phyloP scores from a whole-genome alignment of 2,797 vertebrate species.

The Eulemur albifrons region DNA sequence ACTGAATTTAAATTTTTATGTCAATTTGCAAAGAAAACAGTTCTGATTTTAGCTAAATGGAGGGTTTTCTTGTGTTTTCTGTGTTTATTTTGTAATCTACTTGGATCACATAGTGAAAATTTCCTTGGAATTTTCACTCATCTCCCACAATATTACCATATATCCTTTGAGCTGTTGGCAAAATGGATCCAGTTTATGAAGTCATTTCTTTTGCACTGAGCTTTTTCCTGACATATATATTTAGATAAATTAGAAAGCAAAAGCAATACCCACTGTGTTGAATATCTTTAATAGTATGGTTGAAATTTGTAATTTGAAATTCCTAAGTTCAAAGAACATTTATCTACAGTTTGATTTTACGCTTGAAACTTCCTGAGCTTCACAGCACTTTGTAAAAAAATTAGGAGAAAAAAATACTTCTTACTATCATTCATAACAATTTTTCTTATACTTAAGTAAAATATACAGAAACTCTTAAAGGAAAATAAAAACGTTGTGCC shows the following conservation, averaged over 20 bases:
- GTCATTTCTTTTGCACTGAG: conserved; percentile 24
- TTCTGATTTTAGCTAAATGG: conserved; percentile 46
- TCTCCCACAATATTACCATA: background rate
- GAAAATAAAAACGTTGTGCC: background rate
- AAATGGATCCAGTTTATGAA: conserved; percentile 39
- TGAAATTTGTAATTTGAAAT: conserved; percentile 62
- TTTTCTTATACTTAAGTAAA: conserved; percentile 30
- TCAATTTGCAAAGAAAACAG: conserved; percentile 14
- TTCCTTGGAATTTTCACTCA: conserved; percentile 28
- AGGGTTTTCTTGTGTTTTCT: background rate
- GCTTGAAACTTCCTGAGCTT: conserved; percentile 20
- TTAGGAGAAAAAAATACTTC: background rate
- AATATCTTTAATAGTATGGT: conserved; percentile 37
- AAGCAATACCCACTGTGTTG: background rate
- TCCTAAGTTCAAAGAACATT: conserved; percentile 57
- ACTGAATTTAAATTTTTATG: conserved; percentile 24
- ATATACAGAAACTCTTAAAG: background rate
- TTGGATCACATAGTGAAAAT: conserved; percentile 45
- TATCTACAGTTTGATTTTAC: conserved; percentile 58
- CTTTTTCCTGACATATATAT: conserved; percentile 23
- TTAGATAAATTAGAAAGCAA: conserved; percentile 51
- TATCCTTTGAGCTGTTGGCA: conserved; percentile 14
- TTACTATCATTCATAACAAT: background rate
- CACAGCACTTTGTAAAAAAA: conserved; percentile 12
- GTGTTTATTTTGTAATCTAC: background rate